Conservation (phyloP, 2,797 vertebrate genomes). For the Tapera naevia region DNA sequence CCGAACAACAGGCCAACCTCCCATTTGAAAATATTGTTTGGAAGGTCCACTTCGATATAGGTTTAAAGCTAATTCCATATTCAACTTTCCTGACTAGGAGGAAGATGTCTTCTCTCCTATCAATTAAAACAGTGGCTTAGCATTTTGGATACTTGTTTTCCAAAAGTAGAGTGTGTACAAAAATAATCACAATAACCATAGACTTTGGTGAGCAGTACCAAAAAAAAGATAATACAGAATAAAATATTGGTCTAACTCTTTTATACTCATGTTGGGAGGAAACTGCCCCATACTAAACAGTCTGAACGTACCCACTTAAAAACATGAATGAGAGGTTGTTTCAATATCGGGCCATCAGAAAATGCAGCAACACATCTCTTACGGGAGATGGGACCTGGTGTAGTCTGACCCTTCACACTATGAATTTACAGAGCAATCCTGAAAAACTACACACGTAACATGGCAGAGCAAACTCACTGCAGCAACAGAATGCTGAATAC, state of each 20-base stretch:
- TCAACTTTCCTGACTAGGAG: background rate
- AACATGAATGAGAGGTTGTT: background rate
- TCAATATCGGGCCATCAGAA: background rate
- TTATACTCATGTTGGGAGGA: background rate
- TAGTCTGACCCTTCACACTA: background rate
- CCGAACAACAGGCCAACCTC: background rate
- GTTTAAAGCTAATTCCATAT: background rate
- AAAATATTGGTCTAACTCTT: background rate
- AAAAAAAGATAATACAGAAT: background rate
- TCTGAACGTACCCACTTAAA: background rate
- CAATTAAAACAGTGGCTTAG: background rate
- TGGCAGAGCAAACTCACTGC: background rate
- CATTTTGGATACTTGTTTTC: background rate
- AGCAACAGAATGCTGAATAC: background rate
- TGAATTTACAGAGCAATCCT: background rate
- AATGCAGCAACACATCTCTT: background rate
- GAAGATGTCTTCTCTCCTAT: background rate
- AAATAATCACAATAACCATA: background rate
- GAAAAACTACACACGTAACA: background rate
- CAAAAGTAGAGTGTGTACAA: background rate
- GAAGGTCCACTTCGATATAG: background rate
- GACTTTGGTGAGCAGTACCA: background rate
- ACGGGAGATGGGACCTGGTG: background rate
- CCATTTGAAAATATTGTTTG: background rate
- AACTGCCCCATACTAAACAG: background rate